Conservation (phyloP, 2,888 invertebrate species). For the Suillia variegata region DNA sequence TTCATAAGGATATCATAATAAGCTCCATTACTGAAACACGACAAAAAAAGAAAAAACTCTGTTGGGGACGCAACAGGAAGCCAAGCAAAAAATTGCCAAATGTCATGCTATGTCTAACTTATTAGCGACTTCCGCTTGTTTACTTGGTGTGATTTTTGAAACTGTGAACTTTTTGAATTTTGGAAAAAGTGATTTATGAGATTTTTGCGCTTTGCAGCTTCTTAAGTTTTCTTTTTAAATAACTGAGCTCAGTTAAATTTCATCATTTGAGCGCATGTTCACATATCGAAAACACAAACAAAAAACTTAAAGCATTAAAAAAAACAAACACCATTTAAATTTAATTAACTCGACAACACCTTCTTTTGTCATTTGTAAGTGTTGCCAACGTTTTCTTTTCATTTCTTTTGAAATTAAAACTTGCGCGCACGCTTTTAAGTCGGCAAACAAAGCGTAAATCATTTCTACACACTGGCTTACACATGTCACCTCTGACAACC, state of each 20-base stretch:
- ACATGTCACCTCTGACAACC: constrained; percentile 35
- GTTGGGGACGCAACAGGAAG: neutral
- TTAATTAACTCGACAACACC: constrained; percentile 46
- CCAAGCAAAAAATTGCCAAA: neutral
- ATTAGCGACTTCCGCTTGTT: constrained; percentile 2
- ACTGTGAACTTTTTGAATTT: neutral
- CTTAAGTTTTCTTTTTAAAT: too few relatives aligned
- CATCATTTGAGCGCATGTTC: neutral
- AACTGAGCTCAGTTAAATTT: neutral
- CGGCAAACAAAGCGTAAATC: constrained; percentile 51
- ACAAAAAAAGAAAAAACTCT: neutral
- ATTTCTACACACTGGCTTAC: constrained; percentile 47
- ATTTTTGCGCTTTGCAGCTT: neutral
- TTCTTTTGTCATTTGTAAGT: constrained; percentile 38
- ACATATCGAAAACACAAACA: constrained; percentile 16
- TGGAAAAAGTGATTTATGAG: constrained; percentile 2
- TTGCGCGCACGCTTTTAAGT: constrained; percentile 48
- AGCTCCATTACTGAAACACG: constrained; percentile 10
- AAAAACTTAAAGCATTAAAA: too few relatives aligned
- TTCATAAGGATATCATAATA: constrained; percentile 19
- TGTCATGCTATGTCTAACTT: neutral
- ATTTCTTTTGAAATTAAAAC: constrained; percentile 40
- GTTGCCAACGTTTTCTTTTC: constrained; percentile 36
- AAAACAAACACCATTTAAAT: too few relatives aligned
- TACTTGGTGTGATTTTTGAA: neutral